Evolutionary conservation across 2,113 vertebrate species (phyloP).

Genomic region (Delphinus delphis): DNA sequence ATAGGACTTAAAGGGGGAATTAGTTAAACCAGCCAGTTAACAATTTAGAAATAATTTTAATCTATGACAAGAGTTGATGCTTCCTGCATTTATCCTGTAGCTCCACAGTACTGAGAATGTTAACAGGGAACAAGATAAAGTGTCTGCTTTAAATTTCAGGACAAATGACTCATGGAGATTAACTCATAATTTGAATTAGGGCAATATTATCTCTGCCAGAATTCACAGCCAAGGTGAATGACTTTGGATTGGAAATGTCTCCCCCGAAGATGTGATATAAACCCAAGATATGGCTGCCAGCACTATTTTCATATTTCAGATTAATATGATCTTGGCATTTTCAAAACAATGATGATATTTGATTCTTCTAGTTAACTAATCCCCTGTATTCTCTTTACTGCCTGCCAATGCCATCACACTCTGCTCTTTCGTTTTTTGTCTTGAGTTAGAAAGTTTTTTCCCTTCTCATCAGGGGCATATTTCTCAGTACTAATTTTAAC

Average conservation of each 20-base stretch:
- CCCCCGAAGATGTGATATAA: not conserved
- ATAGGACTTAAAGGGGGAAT: not conserved
- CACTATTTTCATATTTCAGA: slow-evolving; percentile 17
- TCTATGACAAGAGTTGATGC: not conserved
- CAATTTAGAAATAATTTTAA: not conserved
- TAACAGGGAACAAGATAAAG: not conserved
- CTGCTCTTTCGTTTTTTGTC: not conserved
- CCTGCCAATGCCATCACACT: not conserved
- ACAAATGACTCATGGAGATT: slow-evolving; percentile 35
- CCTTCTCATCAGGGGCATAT: not conserved
- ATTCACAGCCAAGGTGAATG: not conserved
- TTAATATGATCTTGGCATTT: slow-evolving; percentile 14
- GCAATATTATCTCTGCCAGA: not conserved
- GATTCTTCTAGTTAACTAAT: not conserved
- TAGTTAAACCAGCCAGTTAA: not conserved
- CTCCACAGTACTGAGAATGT: not conserved
- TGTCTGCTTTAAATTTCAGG: slow-evolving; percentile 10
- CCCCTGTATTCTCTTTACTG: not conserved
- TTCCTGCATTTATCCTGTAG: not conserved
- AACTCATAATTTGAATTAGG: slow-evolving; percentile 36
- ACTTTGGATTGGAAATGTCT: slow-evolving; percentile 16
- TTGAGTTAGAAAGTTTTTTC: not conserved
- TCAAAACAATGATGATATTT: not conserved
- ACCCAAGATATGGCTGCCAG: not conserved
- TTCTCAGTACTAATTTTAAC: slow-evolving; percentile 54